Conservation (phyloP, 2,888 invertebrate genomes). For the Onthophagus sagittarius region DNA sequence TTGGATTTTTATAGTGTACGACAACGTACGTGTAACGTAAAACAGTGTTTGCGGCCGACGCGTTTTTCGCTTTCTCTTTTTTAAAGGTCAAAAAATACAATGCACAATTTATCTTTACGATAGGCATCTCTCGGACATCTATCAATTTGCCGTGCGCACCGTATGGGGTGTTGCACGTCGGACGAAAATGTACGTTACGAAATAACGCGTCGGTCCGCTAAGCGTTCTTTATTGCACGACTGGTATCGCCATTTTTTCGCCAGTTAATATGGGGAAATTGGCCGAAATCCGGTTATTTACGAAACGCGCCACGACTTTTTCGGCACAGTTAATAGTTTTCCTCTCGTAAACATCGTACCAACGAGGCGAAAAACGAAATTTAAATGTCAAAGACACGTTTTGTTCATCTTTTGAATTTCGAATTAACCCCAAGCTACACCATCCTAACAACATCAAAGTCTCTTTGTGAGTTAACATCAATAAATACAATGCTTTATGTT, state of each 20-base stretch:
- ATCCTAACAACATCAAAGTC: too few species aligned
- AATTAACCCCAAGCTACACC: neutral
- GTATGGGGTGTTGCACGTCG: neutral
- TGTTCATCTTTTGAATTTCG: neutral
- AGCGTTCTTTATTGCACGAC: neutral
- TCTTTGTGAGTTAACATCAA: too few species aligned
- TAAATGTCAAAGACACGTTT: neutral
- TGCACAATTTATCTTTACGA: conserved; percentile 18
- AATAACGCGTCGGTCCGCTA: neutral
- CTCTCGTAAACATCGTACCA: neutral
- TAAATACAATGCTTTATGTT: too few species aligned
- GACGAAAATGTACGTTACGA: neutral
- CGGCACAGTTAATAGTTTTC: neutral
- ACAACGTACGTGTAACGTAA: neutral
- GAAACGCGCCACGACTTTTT: neutral
- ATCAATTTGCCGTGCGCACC: conserved; percentile 10
- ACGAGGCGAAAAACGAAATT: neutral
- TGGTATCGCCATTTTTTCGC: neutral
- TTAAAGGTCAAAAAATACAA: conserved; percentile 22
- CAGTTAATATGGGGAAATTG: neutral
- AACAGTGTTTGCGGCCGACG: neutral
- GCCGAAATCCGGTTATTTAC: neutral
- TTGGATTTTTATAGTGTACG: neutral
- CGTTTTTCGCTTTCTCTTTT: conserved; percentile 20
- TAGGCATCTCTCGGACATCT: conserved; percentile 8